A percentile compares a stretch with the other conserved stretches of the same genome.
Evolutionary conservation across 2,888 invertebrate genomes (phyloP).

Genomic region (Trachelus iudaicus): DNA sequence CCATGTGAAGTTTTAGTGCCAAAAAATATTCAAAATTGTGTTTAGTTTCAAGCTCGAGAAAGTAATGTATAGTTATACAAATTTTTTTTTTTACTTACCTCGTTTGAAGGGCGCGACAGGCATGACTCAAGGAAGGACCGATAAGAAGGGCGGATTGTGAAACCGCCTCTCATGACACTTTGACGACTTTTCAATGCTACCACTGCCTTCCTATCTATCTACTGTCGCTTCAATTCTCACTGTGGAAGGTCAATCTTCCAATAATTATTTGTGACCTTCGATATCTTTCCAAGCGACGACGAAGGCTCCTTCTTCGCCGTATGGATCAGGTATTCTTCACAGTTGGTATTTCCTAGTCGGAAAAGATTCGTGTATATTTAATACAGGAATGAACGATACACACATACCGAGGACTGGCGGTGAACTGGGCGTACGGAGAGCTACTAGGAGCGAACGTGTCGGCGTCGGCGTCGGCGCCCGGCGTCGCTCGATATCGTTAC

Average conservation of each 20-base stretch:
- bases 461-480: slow-evolving; percentile 45
- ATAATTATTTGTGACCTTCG: not conserved
- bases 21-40: not conserved
- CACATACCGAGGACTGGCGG: slow-evolving; percentile 41
- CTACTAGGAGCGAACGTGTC: slow-evolving; percentile 19
- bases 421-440: slow-evolving; percentile 39
- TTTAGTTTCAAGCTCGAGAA: not conserved
- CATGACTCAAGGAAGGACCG: slow-evolving; percentile 64
- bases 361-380: not conserved
- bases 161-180: slow-evolving; percentile 66
- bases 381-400: slow-evolving; percentile 19
- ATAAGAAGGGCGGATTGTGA: slow-evolving; percentile 64
- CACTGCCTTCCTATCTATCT: slow-evolving; percentile 39
- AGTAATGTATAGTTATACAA: slow-evolving; percentile 12
- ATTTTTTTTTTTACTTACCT: slow-evolving; percentile 42
- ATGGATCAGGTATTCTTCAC: not conserved
- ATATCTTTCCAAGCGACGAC: not conserved
- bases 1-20: not conserved
- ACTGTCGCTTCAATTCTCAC: not conserved
- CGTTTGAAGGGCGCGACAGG: slow-evolving; percentile 65
- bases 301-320: not conserved
- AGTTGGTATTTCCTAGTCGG: not conserved
- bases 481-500: slow-evolving; percentile 50
- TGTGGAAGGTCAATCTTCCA: not conserved
- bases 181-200: slow-evolving; percentile 56